phyloP scores from a whole-genome alignment of 1,140 invertebrate species.

The Pararge aegeria region DNA sequence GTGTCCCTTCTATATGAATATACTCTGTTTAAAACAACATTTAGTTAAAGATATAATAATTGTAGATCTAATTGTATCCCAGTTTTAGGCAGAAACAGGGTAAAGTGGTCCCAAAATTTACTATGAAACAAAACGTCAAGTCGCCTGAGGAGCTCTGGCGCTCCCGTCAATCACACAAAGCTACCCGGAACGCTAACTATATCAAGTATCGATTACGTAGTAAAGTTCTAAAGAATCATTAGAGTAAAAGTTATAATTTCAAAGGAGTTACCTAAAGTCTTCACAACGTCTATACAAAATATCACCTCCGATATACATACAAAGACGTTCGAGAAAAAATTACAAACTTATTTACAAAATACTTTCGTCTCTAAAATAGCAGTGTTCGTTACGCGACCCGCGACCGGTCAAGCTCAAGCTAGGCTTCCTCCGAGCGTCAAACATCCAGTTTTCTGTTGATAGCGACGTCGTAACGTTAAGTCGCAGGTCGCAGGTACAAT shows the following conservation, averaged over 20 bases:
- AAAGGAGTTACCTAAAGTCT: slow-evolving; percentile 40
- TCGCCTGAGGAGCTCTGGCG: slow-evolving; percentile 1
- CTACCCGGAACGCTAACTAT: neutral
- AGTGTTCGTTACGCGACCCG: too few species aligned
- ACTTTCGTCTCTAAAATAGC: slow-evolving; percentile 47
- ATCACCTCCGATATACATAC: slow-evolving; percentile 69
- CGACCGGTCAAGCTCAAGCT: too few species aligned
- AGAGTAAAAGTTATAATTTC: slow-evolving; percentile 53
- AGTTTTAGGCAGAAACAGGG: slow-evolving; percentile 49
- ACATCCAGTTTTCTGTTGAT: slow-evolving; percentile 20
- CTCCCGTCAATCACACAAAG: neutral
- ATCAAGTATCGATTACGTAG: slow-evolving; percentile 28
- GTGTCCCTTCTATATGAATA: slow-evolving; percentile 27
- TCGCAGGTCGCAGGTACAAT: slow-evolving; percentile 28
- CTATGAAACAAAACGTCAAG: slow-evolving; percentile 68
- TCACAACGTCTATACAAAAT: slow-evolving; percentile 65
- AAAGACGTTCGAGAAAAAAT: slow-evolving; percentile 45
- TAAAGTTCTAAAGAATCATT: slow-evolving; percentile 51
- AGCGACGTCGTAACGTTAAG: slow-evolving; percentile 29
- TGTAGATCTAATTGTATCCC: slow-evolving; percentile 45
- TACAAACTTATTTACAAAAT: slow-evolving; percentile 64
- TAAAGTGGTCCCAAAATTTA: slow-evolving; percentile 75
- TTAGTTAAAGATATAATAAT: slow-evolving; percentile 30
- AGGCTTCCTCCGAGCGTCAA: slow-evolving; percentile 34
- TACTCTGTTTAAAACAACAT: slow-evolving; percentile 33